Percentiles rank a stretch among this genome's conserved stretches.
Evolutionary conservation across 2,113 vertebrate genomes (phyloP).

Genomic region (Condylura cristata): DNA sequence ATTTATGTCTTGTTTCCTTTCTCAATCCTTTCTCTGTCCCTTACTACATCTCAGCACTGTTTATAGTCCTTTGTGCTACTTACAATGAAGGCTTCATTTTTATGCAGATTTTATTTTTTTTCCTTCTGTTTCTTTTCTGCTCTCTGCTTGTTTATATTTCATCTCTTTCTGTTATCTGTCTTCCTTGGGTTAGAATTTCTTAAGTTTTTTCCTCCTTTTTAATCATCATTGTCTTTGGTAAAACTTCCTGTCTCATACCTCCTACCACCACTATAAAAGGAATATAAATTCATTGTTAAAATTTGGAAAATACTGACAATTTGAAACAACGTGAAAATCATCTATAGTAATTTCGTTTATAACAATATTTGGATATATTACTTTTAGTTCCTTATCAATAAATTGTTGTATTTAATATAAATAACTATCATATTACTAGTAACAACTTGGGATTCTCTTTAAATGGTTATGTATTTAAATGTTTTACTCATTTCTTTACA

Average conservation of each 20-base stretch:
- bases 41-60: background rate
- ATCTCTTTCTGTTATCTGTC: background rate
- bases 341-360: background rate
- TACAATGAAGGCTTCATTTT: background rate
- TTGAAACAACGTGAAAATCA: constrained; percentile 17
- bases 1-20: background rate
- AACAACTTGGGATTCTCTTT: constrained; percentile 35
- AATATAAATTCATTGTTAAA: constrained; percentile 20
- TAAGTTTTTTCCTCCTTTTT: constrained; percentile 12
- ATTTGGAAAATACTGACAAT: constrained; percentile 12
- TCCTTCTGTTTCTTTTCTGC: constrained; percentile 19
- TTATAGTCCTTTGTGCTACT: background rate
- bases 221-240: constrained; percentile 30
- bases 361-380: constrained; percentile 34
- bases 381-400: constrained; percentile 11
- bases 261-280: background rate
- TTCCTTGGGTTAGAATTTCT: constrained; percentile 15
- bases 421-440: background rate
- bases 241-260: background rate
- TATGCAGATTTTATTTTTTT: constrained; percentile 1
- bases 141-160: background rate
- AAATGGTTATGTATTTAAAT: background rate
- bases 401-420: constrained; percentile 33
- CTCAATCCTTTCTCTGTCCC: background rate
- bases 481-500: background rate